Percentiles rank a stretch among this genome's conserved stretches.
These are phyloP conservation scores for Bufo bufo DNA, from an alignment of 2,113 vertebrate genomes.

Conservation along the genomic window DNA sequence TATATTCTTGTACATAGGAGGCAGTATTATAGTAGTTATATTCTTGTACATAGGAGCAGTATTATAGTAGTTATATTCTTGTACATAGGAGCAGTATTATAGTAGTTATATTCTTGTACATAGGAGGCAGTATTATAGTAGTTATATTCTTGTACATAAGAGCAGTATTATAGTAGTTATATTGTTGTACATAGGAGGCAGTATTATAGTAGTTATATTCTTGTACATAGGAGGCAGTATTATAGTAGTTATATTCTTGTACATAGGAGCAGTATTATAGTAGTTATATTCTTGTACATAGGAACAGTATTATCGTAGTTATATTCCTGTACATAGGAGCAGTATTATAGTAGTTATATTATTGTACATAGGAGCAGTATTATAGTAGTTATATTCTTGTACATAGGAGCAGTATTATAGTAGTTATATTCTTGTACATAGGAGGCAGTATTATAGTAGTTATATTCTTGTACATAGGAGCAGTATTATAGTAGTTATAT, in stretches of 20 bases:
- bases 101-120: not conserved
- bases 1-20: not conserved
- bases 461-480: not conserved
- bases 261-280: not conserved
- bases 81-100: not conserved
- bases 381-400: constrained; percentile 4
- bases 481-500: not conserved
- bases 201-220: constrained; percentile 7
- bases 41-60: not conserved
- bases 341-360: constrained; percentile 7
- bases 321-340: not conserved
- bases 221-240: constrained; percentile 4
- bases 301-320: not conserved
- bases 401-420: not conserved
- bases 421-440: not conserved
- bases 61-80: not conserved
- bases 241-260: constrained; percentile 8
- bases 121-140: not conserved
- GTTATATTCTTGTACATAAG: too few relatives aligned
- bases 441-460: not conserved
- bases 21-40: not conserved
- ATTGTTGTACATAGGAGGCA: not conserved
- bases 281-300: constrained; percentile 9
- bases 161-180: not conserved
- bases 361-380: not conserved